Evolutionary conservation across 2,113 vertebrate genomes (phyloP).

Genomic region (Neogale vison): DNA sequence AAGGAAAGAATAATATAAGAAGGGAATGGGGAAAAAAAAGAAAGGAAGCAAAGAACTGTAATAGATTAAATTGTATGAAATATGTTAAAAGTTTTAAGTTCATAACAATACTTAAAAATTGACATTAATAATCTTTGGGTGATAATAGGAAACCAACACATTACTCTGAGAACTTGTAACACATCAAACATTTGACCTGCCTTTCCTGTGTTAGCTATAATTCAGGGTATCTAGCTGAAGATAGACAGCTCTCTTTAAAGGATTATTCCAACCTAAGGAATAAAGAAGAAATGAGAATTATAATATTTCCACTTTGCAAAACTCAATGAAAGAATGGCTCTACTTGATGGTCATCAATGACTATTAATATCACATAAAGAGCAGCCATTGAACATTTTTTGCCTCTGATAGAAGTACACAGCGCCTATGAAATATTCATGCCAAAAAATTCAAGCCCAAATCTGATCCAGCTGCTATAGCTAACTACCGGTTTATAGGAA

Average conservation of each 20-base stretch:
- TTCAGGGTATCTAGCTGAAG: not conserved
- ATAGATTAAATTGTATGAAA: not conserved
- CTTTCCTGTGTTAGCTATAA: not conserved
- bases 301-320: not conserved
- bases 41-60: not conserved
- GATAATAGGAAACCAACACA: not conserved
- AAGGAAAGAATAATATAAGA: not conserved
- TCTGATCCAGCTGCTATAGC: not conserved
- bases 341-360: not conserved
- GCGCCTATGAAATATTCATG: not conserved
- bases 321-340: not conserved
- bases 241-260: fast-evolving
- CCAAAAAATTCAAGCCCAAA: not conserved
- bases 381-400: not conserved
- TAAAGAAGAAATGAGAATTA: not conserved
- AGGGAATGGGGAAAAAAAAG: not conserved
- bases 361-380: not conserved
- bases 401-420: not conserved
- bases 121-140: not conserved
- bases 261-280: not conserved
- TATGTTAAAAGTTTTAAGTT: not conserved
- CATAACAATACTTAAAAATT: not conserved
- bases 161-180: not conserved
- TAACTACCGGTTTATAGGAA: not conserved
- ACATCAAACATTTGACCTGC: not conserved